phyloP scores from a whole-genome alignment of 1,140 invertebrate genomes.

The Lepidurus packardi region DNA sequence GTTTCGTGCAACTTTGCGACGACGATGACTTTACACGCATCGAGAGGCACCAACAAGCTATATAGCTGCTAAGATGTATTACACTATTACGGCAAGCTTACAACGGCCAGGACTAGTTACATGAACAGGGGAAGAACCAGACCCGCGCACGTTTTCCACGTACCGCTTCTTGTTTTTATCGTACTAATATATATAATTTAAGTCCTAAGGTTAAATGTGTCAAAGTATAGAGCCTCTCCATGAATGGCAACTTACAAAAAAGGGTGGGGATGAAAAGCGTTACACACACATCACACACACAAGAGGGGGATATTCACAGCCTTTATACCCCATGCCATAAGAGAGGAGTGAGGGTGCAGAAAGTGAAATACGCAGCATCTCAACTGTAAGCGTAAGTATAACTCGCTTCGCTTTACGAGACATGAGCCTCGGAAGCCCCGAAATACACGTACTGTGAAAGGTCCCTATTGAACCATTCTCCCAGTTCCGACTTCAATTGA shows the following conservation, averaged over 20 bases:
- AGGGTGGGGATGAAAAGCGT: neutral
- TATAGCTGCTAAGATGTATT: neutral
- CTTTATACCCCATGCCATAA: neutral
- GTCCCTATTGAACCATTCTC: neutral
- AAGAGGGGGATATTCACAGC: neutral
- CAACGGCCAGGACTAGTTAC: neutral
- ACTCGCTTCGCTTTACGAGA: neutral
- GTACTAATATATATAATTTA: no score
- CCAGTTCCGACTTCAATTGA: neutral
- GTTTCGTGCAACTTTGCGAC: neutral
- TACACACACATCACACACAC: neutral
- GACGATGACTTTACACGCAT: constrained; percentile 17
- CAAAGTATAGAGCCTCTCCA: neutral
- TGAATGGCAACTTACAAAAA: neutral
- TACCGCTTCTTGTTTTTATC: no score
- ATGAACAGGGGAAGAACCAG: no score
- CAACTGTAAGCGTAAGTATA: neutral
- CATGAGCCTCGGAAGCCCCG: neutral
- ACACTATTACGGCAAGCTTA: neutral
- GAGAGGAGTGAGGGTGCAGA: neutral
- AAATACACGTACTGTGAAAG: neutral
- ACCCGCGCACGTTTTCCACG: no score
- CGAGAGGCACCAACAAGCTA: neutral
- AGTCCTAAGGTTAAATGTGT: neutral
- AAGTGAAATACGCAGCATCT: neutral